Percentiles rank a stretch among this genome's conserved stretches.
These are phyloP conservation scores for Hypomesus transpacificus DNA, from an alignment of 2,113 vertebrate species.

Conservation along the genomic window DNA sequence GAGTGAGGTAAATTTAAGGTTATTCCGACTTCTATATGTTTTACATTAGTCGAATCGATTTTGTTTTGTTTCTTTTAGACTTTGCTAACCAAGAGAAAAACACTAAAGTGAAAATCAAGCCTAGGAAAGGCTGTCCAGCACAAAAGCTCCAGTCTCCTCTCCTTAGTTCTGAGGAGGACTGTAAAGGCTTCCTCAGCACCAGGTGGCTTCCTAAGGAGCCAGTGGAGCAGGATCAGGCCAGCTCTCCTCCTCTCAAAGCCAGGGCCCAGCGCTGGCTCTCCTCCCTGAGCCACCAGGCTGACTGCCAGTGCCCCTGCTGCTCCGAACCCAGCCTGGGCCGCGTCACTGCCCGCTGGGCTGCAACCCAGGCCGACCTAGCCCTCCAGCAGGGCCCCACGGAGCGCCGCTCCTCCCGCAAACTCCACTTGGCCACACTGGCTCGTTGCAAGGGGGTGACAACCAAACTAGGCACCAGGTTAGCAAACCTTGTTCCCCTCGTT, in stretches of 20 bases:
- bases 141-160: conserved; percentile 36
- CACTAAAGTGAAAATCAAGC: conserved; percentile 66
- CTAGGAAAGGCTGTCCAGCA: conserved; percentile 67
- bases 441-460: conserved; percentile 56
- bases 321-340: conserved; percentile 71
- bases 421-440: conserved; percentile 59
- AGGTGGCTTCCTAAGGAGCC: conserved; percentile 60
- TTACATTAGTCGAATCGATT: not conserved
- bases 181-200: conserved; percentile 67
- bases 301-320: conserved; percentile 79
- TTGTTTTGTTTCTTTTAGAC: conserved; percentile 32
- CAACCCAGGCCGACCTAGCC: conserved; percentile 61
- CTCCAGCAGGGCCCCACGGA: conserved; percentile 47
- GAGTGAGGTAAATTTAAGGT: too few relatives aligned
- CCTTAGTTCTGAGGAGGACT: conserved; percentile 37
- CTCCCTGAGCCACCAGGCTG: conserved; percentile 67
- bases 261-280: conserved; percentile 54
- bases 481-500: conserved; percentile 27
- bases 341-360: conserved; percentile 77
- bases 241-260: conserved; percentile 72
- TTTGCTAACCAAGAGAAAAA: conserved; percentile 44
- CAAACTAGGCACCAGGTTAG: conserved; percentile 53
- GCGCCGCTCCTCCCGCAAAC: conserved; percentile 44
- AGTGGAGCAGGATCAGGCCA: conserved; percentile 36
- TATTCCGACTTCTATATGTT: not conserved